Percentiles rank a stretch among this genome's conserved stretches.
These are phyloP conservation scores for Perizoma flavofasciatum DNA, from an alignment of 2,888 invertebrate species.

Conservation along the genomic window DNA sequence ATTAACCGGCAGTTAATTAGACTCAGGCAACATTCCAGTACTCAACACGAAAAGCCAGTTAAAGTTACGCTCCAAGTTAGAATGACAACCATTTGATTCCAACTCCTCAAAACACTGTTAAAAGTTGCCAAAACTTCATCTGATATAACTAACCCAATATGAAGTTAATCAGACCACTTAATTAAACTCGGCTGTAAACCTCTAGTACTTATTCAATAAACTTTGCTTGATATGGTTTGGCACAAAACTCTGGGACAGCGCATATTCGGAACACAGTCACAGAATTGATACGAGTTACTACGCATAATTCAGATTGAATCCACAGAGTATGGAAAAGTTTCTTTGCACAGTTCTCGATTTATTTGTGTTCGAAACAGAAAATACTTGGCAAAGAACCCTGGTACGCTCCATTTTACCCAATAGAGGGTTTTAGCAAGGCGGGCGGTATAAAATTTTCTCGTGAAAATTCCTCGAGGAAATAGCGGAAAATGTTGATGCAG, in stretches of 20 bases:
- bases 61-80: slow-evolving; percentile 26
- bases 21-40: slow-evolving; percentile 14
- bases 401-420: slow-evolving; percentile 38
- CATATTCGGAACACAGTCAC: slow-evolving; percentile 46
- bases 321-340: slow-evolving; percentile 5
- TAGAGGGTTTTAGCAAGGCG: slow-evolving; percentile 40
- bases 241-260: slow-evolving; percentile 51
- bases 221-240: slow-evolving; percentile 54
- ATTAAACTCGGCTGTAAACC: slow-evolving; percentile 44
- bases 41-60: slow-evolving; percentile 19
- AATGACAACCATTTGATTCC: slow-evolving; percentile 30
- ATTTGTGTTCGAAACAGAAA: slow-evolving; percentile 56
- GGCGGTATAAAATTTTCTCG: slow-evolving; percentile 41
- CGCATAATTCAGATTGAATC: slow-evolving; percentile 9
- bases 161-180: slow-evolving; percentile 44
- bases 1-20: slow-evolving; percentile 12
- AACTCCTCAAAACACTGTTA: slow-evolving; percentile 32
- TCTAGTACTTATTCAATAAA: slow-evolving; percentile 48
- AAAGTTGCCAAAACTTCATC: slow-evolving; percentile 35
- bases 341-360: slow-evolving; percentile 47
- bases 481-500: slow-evolving; percentile 40
- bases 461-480: slow-evolving; percentile 38
- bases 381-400: slow-evolving; percentile 53
- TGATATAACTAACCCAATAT: slow-evolving; percentile 40
- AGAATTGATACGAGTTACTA: slow-evolving; percentile 3